Evolutionary conservation across 2,888 invertebrate genomes (phyloP), one percentile per base, ranked within the genome.

Genomic region (Phalangium opilio): DNA sequence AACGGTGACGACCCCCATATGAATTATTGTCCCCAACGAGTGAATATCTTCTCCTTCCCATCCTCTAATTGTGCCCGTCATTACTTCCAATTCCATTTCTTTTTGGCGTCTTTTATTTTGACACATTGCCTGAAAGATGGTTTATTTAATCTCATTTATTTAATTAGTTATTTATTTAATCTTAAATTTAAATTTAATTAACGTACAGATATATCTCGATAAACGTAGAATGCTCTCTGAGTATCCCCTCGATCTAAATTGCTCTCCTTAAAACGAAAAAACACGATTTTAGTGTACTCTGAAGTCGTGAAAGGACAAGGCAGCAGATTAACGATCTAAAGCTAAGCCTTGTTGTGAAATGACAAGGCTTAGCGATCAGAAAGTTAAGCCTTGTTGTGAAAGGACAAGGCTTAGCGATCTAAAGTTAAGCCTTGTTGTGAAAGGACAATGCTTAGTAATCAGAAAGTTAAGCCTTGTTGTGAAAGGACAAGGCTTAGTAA

Each of bases 201-300:
- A 69, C 78, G 75, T 69, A 90, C 90, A 58, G 87, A 82, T 61
- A 98, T 83, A 61, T 95, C 93, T 66, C 90, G 86, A 65, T 86
- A 98, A 34, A 96, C 85, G 56, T 81, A 80, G 53, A 90, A 83
- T 39, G 95, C 90, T 55, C 96, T 75, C 67, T 96, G 95, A 0
- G 93, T 87, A 64, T 98, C 95, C 1, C 96, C 96, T 55, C 95
- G 75, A 67, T 98, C 98, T 0, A 83, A 78, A 67, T 98, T 93
- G 56, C 81, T 83, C 65, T 91, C 91, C 69, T 70, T 11, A 60
- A 54, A 19, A 42, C 44, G 14, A 38, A 21, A 18, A 39, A 41
- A 17, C n/a, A 20, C 11, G 27, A n/a, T 34, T 2, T n/a, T 19
- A 34, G 27, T 46, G 33, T 35, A n/a, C n/a, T n/a, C n/a, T n/a